Evolutionary conservation across 2,113 vertebrate species (phyloP), one percentile per base, ranked within the genome.

Genomic region (Vicugna pacos): DNA sequence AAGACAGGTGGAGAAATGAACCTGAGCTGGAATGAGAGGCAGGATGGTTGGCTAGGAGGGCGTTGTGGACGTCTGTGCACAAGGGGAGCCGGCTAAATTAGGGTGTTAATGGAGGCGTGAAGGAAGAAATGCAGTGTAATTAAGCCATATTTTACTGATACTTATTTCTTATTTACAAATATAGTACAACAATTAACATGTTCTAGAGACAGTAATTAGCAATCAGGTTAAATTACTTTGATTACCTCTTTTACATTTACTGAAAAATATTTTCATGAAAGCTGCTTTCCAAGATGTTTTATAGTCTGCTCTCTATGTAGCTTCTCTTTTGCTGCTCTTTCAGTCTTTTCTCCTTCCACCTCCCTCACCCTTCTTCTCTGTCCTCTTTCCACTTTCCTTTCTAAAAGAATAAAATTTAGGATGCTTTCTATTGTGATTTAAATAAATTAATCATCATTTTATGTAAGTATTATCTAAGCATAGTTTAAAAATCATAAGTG

Each of bases 111-210:
- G 13, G 60, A 4, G 16, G 24, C 35, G 14, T 70, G 56, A 91
- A 60, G 65, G 62, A 88, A 96, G 81, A 94, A 96, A 83, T 96
- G 54, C 32, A 73, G 67, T 69, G 67, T 85, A 97, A 96, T 98
- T 96, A 95, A 88, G 62, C 50, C 77, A 35, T 94, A 96, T 96
- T 97, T 97, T 86, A 79, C 82, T 80, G 91, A 94, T 96, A 48
- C 86, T 95, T 96, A 91, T 94, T 95, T 93, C 73, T 95, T 97
- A 97, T 97, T 98, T 97, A 97, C 86, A 95, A 97, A 97, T 97
- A 87, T 62, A 90, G 87, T 75, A 87, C 83, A 96, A 94, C 75
- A 95, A 86, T 96, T 96, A 97, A 76, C 94, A 97, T 69, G 56
- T 96, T 89, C 67, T 70, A 92, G 77, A 97, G 89, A 94, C n/a